Conservation (phyloP, 35 echinoderm and acorn worm genomes). For the Antedon bifida region DNA sequence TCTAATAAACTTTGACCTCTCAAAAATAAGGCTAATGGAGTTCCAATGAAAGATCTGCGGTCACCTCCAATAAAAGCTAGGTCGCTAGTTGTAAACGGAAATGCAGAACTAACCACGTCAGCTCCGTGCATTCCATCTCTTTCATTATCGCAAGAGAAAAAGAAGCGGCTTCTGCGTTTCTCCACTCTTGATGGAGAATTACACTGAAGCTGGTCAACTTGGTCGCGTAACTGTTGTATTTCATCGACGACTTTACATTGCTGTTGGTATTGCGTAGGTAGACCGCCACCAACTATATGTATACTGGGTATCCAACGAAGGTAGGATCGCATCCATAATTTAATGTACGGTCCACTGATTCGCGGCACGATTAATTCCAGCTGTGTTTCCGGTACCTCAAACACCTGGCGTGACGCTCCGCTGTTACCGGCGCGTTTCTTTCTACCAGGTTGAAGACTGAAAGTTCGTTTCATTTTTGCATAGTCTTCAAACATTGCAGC, state of each 20-base stretch:
- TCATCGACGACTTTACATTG: slow-evolving; percentile 88
- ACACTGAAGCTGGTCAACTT: slow-evolving; percentile 32
- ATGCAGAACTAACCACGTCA: slow-evolving; percentile 57
- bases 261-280: slow-evolving; percentile 55
- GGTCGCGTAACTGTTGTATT: slow-evolving; percentile 70
- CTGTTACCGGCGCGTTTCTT: background rate
- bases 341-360: slow-evolving; percentile 37
- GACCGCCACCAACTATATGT: slow-evolving; percentile 71
- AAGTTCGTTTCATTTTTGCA: slow-evolving; percentile 1
- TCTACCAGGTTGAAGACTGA: background rate
- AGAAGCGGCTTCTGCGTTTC: slow-evolving; percentile 41
- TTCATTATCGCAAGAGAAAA: slow-evolving; percentile 27
- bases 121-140: slow-evolving; percentile 23
- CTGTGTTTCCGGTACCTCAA: background rate
- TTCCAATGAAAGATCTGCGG: slow-evolving; percentile 60
- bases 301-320: slow-evolving; percentile 79
- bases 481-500: background rate
- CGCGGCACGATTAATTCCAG: slow-evolving; percentile 36
- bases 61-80: slow-evolving; percentile 66
- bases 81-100: slow-evolving; percentile 87
- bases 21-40: slow-evolving; percentile 69
- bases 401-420: background rate
- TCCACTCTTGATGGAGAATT: slow-evolving; percentile 28
- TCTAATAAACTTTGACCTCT: slow-evolving; percentile 81
- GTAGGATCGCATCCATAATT: slow-evolving; percentile 90